Conservation (phyloP, 2,888 invertebrate species). For the Bugula neritina region DNA sequence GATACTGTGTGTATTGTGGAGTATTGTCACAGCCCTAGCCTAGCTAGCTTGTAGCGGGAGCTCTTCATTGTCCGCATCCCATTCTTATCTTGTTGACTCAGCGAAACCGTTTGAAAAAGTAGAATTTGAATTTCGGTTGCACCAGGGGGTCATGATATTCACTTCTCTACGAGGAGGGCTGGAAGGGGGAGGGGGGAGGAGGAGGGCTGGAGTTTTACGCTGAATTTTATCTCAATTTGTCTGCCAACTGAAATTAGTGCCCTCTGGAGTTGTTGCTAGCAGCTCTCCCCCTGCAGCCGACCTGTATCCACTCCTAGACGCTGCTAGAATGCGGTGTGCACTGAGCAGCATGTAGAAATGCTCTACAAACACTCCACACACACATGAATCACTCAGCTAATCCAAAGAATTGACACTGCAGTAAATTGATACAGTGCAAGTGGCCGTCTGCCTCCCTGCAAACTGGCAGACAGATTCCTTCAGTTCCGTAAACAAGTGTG, state of each 20-base stretch:
- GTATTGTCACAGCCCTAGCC: neutral
- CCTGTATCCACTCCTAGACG: too few relatives aligned
- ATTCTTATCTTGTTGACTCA: neutral
- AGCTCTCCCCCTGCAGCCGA: too few relatives aligned
- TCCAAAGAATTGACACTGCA: conserved; percentile 5
- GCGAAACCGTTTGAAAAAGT: neutral
- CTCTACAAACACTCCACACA: neutral
- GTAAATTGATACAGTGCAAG: conserved; percentile 9
- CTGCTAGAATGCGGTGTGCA: too few relatives aligned
- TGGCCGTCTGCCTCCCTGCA: too few relatives aligned
- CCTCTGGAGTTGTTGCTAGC: too few relatives aligned
- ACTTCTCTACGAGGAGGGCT: too few relatives aligned
- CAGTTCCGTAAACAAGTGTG: neutral
- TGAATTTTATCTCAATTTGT: too few relatives aligned
- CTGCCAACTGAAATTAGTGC: too few relatives aligned
- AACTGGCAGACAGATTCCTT: neutral
- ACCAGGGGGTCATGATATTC: too few relatives aligned
- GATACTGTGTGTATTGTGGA: neutral
- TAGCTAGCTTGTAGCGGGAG: neutral
- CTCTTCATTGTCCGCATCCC: neutral
- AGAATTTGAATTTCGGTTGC: neutral
- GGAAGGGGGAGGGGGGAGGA: too few relatives aligned
- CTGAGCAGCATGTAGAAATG: too few relatives aligned
- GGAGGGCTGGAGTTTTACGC: too few relatives aligned
- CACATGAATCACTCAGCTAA: conserved; percentile 12